Percentiles rank a stretch among this genome's conserved stretches.
phyloP scores from a whole-genome alignment of 2,888 invertebrate genomes.

The Perizoma affinitatum region DNA sequence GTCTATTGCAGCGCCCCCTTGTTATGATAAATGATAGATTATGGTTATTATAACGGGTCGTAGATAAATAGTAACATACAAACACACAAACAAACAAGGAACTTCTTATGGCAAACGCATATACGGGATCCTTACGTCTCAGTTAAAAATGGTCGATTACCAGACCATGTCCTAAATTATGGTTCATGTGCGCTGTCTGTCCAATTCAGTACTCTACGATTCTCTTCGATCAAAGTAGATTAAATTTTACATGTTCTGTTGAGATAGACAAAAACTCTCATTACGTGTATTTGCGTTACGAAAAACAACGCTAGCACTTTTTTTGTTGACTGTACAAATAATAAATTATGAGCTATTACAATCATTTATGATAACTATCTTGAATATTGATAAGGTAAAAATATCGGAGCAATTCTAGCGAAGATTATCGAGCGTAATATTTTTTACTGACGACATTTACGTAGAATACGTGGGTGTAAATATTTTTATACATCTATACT shows the following conservation, averaged over 20 bases:
- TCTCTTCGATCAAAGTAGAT: constrained; percentile 48
- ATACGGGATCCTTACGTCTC: too few species aligned
- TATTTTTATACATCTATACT: too few species aligned
- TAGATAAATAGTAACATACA: too few species aligned
- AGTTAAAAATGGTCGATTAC: too few species aligned
- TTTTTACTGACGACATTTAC: neutral
- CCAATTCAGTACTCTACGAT: constrained; percentile 21
- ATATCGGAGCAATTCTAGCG: constrained; percentile 35
- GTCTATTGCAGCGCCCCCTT: too few species aligned
- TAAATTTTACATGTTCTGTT: constrained; percentile 47
- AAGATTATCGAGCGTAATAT: neutral
- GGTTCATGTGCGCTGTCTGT: constrained; percentile 7
- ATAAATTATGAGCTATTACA: constrained; percentile 75
- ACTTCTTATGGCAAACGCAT: too few species aligned
- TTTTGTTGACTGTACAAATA: constrained; percentile 62
- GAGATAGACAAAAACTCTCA: constrained; percentile 53
- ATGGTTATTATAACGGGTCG: too few species aligned
- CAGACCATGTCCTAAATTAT: too few species aligned
- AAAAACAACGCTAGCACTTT: constrained; percentile 42
- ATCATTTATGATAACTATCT: constrained; percentile 76
- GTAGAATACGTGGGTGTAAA: neutral
- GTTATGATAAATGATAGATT: too few species aligned
- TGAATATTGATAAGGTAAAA: constrained; percentile 62
- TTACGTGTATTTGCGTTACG: constrained; percentile 39
- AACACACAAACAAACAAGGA: too few species aligned